Base-by-base conservation (phyloP, 2,113 vertebrate genomes). In the Datnioides undecimradiatus region DNA sequence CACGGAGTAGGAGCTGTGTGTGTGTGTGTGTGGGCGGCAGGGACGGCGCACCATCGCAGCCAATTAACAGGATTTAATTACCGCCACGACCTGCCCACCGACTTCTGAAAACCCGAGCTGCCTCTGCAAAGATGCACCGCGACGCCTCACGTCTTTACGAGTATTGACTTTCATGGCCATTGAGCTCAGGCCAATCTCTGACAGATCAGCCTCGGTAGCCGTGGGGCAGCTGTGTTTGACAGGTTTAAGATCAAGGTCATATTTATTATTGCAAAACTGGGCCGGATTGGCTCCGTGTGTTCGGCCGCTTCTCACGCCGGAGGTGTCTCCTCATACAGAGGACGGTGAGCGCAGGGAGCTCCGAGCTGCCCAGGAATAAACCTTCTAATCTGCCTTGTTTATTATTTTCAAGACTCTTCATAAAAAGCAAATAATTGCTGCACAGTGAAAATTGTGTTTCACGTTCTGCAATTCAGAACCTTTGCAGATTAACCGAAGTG, bases 81-180 rank as follows among this genome's bases (percentile, higher is more conserved):
- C 7, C 21, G 3, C 63, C 66, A 31, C 58, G 73, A 5, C 48
- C 21, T 66, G 49, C 67, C 64, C 46, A 38, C 29, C 21, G 12
- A 40, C 36, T 6, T 34, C 11, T 52, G 10, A 13, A 14, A 31
- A 45, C 16, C 29, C 16, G 11, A 41, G 6, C 21, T 29, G 58
- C 43, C 52, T 70, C 14, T 52, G 36, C 13, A 34, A 6, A 79
- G 33, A 36, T 49, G 0, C 3, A 38, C 48, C 4, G 1, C 12
- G 60, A 65, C 36, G 52, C 3, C 17, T 71, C 59, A 40, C 23
- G 36, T 27, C 29, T 9, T 9, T 52, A 76, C 66, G 48, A 83
- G 19, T 78, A 80, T 84, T 84, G 84, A 87, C 65, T 76, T 73
- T 79, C 34, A 75, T 55, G 75, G 62, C 27, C 27, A 65, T 64